Evolutionary conservation across 2,888 invertebrate species (phyloP), one percentile per base, ranked within the genome.

Genomic region (Phlogophora meticulosa): DNA sequence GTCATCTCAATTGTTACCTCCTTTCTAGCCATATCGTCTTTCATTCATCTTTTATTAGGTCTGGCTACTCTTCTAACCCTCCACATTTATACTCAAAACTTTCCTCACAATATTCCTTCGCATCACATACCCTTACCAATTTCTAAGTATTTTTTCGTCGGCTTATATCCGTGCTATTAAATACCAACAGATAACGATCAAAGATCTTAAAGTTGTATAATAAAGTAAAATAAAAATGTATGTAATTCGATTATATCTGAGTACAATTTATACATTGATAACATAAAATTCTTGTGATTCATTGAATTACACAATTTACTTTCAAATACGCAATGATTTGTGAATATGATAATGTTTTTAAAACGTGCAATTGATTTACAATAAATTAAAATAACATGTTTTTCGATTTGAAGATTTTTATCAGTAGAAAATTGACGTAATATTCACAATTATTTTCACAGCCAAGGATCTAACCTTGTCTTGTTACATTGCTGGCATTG

Each of bases 281-380:
- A 60, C 7, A 22, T 49, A 11, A 1, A 7, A 28, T 36, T 32
- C 0, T 32, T 60, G 24, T 51, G 70, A 69, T 17, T 60, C 59
- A 69, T 67, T 70, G 70, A 60, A 51, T 68, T 60, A 70, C 70
- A 68, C 43, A 45, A 51, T 70, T 38, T 5, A 15, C 17, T 59
- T 49, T 15, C 20, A 28, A 68, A 59, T 43, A 38, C 59, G 60
- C 43, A 60, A 13, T 32, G 51, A 67, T 68, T 4, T 17, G 17
- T 4, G 1, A 13, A 1, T 17, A 10, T 7, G 70, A 59, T 67
- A 60, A 43, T 10, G 38, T 20, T 1, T 0, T 1, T 4, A 13
- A 32, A 69, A 69, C 70, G 61, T 70, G 69, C 22, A 15, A 15
- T 10, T 28, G 32, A 65, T 43, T 58, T 59, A 22, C 22, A 42